phyloP scores from a whole-genome alignment of 37 sponge, comb jelly and placozoan species.

The Hormiphora californensis region DNA sequence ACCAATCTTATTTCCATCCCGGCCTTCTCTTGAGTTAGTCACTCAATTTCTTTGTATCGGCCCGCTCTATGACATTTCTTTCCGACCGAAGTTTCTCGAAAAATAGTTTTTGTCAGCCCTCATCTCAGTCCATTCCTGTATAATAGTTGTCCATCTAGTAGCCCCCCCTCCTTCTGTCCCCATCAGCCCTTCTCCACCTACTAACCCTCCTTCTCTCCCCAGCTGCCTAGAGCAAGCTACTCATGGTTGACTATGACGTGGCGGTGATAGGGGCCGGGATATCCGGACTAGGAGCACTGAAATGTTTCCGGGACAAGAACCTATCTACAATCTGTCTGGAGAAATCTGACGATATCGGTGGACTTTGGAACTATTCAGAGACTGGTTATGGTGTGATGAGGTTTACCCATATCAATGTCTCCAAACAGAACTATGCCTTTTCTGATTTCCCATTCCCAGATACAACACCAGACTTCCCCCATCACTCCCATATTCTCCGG shows the following conservation, averaged over 20 bases:
- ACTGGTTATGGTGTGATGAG: constrained; percentile 62
- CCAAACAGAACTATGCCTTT: constrained; percentile 54
- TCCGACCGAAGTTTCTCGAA: no score
- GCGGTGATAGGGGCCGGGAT: constrained; percentile 88
- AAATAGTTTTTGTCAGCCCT: no score
- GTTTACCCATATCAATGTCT: constrained; percentile 55
- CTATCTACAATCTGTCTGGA: constrained; percentile 78
- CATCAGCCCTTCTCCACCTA: no score
- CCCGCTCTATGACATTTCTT: no score
- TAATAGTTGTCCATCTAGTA: no score
- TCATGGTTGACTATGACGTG: constrained; percentile 68
- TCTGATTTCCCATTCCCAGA: constrained; percentile 91
- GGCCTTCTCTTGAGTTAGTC: no score
- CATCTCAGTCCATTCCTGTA: no score
- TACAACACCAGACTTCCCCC: constrained; percentile 71
- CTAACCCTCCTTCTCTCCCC: no score
- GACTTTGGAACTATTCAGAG: constrained; percentile 79
- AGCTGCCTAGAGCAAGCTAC: neutral
- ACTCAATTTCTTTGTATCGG: no score
- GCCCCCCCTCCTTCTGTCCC: no score
- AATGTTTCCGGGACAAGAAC: constrained; percentile 83
- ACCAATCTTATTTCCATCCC: no score
- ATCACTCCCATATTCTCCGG: constrained; percentile 63
- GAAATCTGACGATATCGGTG: constrained; percentile 74
- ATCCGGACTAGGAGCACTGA: constrained; percentile 75